Evolutionary conservation across 2,888 invertebrate genomes (phyloP), one percentile per base, ranked within the genome.

Genomic region (Nemoura dubitans): DNA sequence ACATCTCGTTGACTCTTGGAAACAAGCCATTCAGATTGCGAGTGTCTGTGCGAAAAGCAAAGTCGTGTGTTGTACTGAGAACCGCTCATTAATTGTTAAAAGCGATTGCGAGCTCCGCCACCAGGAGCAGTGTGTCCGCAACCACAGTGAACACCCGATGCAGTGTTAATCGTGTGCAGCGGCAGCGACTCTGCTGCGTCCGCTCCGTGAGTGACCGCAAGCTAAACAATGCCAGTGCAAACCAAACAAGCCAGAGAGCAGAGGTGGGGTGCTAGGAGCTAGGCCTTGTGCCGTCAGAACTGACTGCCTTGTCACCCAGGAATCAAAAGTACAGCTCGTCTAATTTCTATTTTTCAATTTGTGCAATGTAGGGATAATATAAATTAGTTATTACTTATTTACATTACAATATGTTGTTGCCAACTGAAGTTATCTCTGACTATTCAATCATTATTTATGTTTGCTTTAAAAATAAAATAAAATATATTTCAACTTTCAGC

Each of bases 61-160:
- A 42, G 78, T 43, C 36, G 29, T 85, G 78, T 27, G 78, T 25
- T 59, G 14, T 0, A 77, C 30, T 6, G 28, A 83, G 42, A 83
- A 43, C 29, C 26, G 83, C 29, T 78, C 16, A 14, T 59, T 59
- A 59, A 59, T 59, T 10, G 59, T 59, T 10, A 14, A 5, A 29
- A 80, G 21, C 78, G 78, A 36, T 78, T 86, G n/a, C 77, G 25
- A 3, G n/a, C 21, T 77, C 78, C 27, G 6, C 78, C 26, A 42
- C 36, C 86, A 30, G 16, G 78, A 28, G 80, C 86, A 21, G 25
- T 77, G 30, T 59, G 81, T 16, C 81, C 28, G 42, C 27, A 36
- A 16, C 80, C 36, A 14, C 78, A 77, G 14, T 25, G 36, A 36
- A 36, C 36, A 59, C 59, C 59, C 59, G 21, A 59, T 16, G 16